Base-by-base conservation (phyloP, 2,888 invertebrate genomes). In the Cylloceria caligata region DNA sequence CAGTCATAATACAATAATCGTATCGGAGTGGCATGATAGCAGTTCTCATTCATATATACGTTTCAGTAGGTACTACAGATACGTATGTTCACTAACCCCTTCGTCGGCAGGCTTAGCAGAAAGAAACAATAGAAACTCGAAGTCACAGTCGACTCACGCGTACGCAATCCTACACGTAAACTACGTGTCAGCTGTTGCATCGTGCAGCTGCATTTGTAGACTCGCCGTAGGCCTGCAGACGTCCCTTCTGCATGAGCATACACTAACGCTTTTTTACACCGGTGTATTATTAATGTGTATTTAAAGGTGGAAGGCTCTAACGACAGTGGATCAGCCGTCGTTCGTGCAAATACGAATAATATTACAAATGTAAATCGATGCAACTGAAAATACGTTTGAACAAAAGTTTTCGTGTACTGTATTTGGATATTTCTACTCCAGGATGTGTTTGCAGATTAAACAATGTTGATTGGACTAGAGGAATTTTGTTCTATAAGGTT, bases 171-270 rank as follows among this genome's bases (percentile, higher is more conserved):
- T 64, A 69, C 49, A 68, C 75, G 75, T 74, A 78, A 81, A 83
- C 74, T 77, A 52, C 68, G 65, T 82, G 89, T 89, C 89, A 89
- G 89, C 89, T 89, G 89, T 89, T 89, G 86, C 87, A 79, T 86
- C 83, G 85, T 73, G 88, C 89, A 89, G 89, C 89, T 89, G 89
- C 84, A 78, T 72, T 76, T 42, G 30, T 42, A 60, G 42, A 60
- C 57, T 11, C 30, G 60, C 36, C 39, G 11, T 36, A n/a, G 57
- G 57, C 60, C 30, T 30, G 39, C 71, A 57, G 65, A 74, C 55
- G 16, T 39, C 30, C 39, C 24, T 55, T 65, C 30, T 13, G n/a
- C 49, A 5, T 7, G 13, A 16, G 2, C 16, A 55, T n/a, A 30
- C 13, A 30, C 27, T 16, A 7, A 24, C 16, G 34, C 24, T 11